A percentile compares a stretch with the other conserved stretches of the same genome.
Conservation (phyloP, 2,113 vertebrate genomes). For the Grus americana region DNA sequence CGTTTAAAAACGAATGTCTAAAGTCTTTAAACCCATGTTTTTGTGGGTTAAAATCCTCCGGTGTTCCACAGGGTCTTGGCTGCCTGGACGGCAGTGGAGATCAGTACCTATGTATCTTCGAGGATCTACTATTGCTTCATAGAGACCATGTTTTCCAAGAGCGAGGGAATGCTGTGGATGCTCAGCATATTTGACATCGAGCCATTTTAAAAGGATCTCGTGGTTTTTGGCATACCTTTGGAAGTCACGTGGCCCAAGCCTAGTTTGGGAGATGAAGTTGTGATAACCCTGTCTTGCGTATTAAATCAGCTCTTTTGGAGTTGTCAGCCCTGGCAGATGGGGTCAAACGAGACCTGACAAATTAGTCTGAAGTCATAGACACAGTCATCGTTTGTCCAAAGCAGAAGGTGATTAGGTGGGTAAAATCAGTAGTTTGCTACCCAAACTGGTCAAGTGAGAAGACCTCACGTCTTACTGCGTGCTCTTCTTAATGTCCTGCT, state of each 20-base stretch:
- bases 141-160: background rate
- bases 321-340: background rate
- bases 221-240: background rate
- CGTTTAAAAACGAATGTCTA: background rate
- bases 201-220: background rate
- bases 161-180: background rate
- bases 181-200: background rate
- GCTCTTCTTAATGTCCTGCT: background rate
- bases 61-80: background rate
- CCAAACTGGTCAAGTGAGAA: background rate
- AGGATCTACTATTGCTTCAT: background rate
- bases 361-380: background rate
- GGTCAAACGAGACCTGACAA: background rate
- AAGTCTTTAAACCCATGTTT: background rate
- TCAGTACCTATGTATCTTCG: background rate
- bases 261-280: slow-evolving; percentile 12
- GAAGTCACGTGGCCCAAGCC: background rate
- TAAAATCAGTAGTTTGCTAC: background rate
- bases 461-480: background rate
- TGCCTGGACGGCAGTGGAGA: background rate
- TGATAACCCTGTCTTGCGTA: background rate
- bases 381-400: background rate
- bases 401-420: background rate
- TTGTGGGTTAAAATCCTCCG: background rate
- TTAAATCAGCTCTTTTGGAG: background rate